These are phyloP conservation scores for Tonatia bakeri DNA, from an alignment of 2,113 vertebrate species.

Conservation along the genomic window DNA sequence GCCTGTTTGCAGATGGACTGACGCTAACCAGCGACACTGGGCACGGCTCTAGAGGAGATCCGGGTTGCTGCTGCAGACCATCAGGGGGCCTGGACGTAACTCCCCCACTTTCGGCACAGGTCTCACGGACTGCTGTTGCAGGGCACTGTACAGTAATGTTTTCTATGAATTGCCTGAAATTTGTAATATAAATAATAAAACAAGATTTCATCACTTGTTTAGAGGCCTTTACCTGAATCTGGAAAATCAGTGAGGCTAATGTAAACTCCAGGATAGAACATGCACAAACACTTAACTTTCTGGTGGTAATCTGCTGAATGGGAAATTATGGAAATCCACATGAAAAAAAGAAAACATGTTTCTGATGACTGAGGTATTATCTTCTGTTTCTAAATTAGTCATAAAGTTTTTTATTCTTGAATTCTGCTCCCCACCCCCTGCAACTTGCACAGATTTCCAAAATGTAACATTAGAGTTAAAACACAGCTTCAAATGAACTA, in stretches of 20 bases:
- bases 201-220: constrained; percentile 32
- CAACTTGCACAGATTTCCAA: not conserved
- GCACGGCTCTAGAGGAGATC: constrained; percentile 15
- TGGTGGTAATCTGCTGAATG: constrained; percentile 60
- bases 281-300: constrained; percentile 53
- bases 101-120: constrained; percentile 16
- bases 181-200: not conserved
- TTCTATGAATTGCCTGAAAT: not conserved
- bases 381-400: not conserved
- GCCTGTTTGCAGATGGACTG: constrained; percentile 32
- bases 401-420: not conserved
- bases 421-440: not conserved
- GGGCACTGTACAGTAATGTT: not conserved
- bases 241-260: constrained; percentile 71
- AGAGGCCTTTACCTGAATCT: constrained; percentile 75
- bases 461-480: not conserved
- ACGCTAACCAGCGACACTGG: constrained; percentile 20
- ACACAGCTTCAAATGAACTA: not conserved
- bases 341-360: not conserved
- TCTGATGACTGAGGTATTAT: not conserved
- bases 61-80: constrained; percentile 30
- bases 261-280: constrained; percentile 71
- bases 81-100: constrained; percentile 48
- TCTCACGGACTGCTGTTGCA: not conserved
- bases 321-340: constrained; percentile 62